Evolutionary conservation across 2,888 invertebrate species (phyloP).

Genomic region (Platynereis dumerilii): DNA sequence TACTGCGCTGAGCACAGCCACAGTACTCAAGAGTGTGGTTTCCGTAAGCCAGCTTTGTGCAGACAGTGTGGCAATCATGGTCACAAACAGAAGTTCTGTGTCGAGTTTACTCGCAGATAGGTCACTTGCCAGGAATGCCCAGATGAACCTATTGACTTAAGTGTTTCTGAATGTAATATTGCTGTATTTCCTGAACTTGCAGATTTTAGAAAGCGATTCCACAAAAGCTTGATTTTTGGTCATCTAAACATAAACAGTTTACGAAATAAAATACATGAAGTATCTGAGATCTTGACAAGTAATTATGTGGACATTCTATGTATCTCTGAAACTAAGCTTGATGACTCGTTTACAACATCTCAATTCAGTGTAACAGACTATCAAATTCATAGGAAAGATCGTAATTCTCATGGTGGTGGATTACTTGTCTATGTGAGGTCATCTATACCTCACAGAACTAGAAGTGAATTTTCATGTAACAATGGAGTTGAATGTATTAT

Average conservation of each 20-base stretch:
- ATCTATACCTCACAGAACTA: background rate
- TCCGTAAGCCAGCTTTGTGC: too few species aligned
- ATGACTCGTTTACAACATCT: background rate
- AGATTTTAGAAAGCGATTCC: background rate
- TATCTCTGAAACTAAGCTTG: background rate
- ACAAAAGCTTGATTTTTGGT: background rate
- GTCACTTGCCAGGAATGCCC: too few species aligned
- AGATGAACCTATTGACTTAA: too few species aligned
- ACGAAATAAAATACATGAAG: background rate
- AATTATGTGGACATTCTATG: background rate
- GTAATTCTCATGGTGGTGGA: background rate
- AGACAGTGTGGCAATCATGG: too few species aligned
- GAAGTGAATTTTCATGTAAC: background rate
- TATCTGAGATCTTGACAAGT: background rate
- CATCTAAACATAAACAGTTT: constrained; percentile 4
- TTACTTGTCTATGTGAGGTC: background rate
- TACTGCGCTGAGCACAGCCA: too few species aligned
- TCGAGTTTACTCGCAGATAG: too few species aligned
- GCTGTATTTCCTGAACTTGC: background rate
- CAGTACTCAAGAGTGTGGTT: too few species aligned
- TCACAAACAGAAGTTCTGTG: too few species aligned
- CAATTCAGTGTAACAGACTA: background rate
- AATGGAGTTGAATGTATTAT: background rate
- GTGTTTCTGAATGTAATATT: background rate
- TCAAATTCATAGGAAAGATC: background rate